Evolutionary conservation across 2,113 vertebrate genomes (phyloP), one percentile per base, ranked within the genome.

Genomic region (Alexandromys fortis): DNA sequence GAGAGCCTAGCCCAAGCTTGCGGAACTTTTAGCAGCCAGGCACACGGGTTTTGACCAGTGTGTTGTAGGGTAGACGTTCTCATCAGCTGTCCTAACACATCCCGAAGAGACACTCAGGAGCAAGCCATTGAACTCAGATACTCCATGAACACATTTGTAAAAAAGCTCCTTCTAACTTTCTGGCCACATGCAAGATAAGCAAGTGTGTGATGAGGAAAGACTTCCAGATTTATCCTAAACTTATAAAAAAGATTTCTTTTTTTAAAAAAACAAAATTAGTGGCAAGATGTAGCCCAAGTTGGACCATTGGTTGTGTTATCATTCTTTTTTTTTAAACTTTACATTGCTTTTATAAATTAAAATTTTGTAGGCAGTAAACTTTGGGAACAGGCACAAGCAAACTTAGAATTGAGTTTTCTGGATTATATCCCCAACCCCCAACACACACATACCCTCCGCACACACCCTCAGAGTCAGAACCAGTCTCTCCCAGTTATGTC

Each of bases 41-140:
- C 70, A 85, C 28, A 87, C 87, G 70, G 90, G 90, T 97, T 92
- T 68, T 82, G 95, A 97, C n/a, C 65, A 68, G 26, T 61, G 78
- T 16, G 96, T 97, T 87, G n/a, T 49, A 28, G 77, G 38, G 76
- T 8, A 82, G 6, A 63, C 5, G 91, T 95, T 90, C 88, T 26
- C 96, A 95, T 97, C 83, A 93, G 16, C 89, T 82, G 91, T 70
- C 28, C 83, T 91, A 68, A 26, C 65, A 61, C 61, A 14, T 70
- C 86, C 86, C 49, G 58, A 95, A 90, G 35, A 90, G 26, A 65
- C 86, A 33, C 35, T 73, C 68, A 42, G 38, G 89, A 55, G 47
- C 63, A 49, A 49, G 33, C 33, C 30, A 30, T 13, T 63, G 70
- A 55, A 82, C 81, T 92, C 47, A 28, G 52, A 22, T 8, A 35